These are phyloP conservation scores for Dermatophagoides farinae DNA, from an alignment of 1,140 invertebrate species.

Conservation along the genomic window DNA sequence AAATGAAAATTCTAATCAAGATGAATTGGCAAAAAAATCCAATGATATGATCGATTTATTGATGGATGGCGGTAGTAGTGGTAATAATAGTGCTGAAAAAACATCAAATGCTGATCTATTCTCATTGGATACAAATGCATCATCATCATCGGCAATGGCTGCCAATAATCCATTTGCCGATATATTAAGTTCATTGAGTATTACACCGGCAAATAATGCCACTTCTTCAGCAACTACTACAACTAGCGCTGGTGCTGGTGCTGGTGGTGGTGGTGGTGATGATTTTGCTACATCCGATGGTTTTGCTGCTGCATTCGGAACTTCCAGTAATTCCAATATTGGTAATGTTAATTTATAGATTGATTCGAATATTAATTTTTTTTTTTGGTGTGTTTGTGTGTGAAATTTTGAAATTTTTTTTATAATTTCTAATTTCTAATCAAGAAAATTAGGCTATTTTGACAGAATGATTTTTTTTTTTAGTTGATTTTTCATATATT, in stretches of 20 bases:
- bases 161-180: conserved; percentile 24
- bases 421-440: too few species aligned
- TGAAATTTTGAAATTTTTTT: not conserved
- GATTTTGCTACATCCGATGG: conserved; percentile 10
- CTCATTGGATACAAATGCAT: conserved; percentile 3
- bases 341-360: conserved; percentile 8
- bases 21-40: not conserved
- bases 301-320: conserved; percentile 13
- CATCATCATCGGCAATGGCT: conserved; percentile 31
- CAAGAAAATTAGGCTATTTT: too few species aligned
- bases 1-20: not conserved
- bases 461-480: too few species aligned
- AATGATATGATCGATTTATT: not conserved
- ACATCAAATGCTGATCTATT: conserved; percentile 32
- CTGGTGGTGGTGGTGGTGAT: not conserved
- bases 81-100: conserved; percentile 21
- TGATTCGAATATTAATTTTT: not conserved
- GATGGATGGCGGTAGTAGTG: not conserved
- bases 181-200: conserved; percentile 11
- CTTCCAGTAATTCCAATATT: not conserved
- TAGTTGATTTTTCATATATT: too few species aligned
- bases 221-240: too few species aligned
- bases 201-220: not conserved
- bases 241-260: too few species aligned
- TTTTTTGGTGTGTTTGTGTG: not conserved